Evolutionary conservation across 2,113 vertebrate species (phyloP).

Genomic region (Hydropotes inermis): DNA sequence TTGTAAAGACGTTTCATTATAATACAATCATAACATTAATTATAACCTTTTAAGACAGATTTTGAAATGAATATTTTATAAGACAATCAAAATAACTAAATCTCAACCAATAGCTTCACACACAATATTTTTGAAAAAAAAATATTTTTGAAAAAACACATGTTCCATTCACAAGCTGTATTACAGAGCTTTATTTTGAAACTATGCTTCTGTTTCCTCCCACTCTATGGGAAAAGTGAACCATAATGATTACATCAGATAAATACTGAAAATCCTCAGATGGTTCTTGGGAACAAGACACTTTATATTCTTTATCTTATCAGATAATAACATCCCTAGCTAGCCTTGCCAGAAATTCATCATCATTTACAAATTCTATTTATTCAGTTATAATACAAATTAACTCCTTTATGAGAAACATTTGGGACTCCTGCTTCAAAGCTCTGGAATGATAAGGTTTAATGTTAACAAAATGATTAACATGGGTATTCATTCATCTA

Average conservation of each 20-base stretch:
- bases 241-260: not conserved
- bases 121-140: not conserved
- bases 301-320: conserved; percentile 9
- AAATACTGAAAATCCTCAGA: conserved; percentile 1
- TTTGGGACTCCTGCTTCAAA: not conserved
- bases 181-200: conserved; percentile 9
- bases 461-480: not conserved
- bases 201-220: not conserved
- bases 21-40: not conserved
- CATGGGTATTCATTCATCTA: not conserved
- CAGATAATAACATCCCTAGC: not conserved
- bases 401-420: conserved; percentile 18
- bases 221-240: not conserved
- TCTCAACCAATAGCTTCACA: not conserved
- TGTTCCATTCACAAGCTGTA: not conserved
- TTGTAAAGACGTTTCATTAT: not conserved
- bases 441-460: not conserved
- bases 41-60: not conserved
- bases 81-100: not conserved
- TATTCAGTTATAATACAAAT: conserved; percentile 28
- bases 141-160: not conserved
- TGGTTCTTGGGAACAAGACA: not conserved
- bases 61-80: conserved; percentile 13
- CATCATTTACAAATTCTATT: not conserved
- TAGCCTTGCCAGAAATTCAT: conserved; percentile 15